Conservation (phyloP, 1,140 invertebrate species). For the Lordiphosa clarofinis region DNA sequence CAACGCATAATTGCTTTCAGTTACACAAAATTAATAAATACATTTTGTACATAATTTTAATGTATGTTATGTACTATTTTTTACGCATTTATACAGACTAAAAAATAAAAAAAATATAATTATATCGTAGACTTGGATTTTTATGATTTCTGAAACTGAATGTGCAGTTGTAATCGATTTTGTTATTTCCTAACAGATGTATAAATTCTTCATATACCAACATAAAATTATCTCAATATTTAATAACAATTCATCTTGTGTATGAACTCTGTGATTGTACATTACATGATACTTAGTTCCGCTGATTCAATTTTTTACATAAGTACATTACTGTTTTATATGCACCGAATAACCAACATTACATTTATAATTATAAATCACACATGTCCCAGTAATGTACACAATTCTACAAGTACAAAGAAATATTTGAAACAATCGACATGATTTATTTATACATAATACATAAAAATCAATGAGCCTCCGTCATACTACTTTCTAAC, state of each 20-base stretch:
- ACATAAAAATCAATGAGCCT: no score
- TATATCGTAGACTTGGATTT: conserved; percentile 35
- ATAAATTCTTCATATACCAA: conserved; percentile 17
- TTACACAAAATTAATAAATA: conserved; percentile 20
- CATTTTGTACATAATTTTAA: conserved; percentile 44
- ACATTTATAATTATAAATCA: conserved; percentile 10
- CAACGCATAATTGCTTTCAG: conserved; percentile 23
- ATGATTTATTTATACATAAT: no score
- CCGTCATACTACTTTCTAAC: not conserved
- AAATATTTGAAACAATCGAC: no score
- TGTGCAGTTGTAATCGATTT: conserved; percentile 22
- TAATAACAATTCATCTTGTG: conserved; percentile 10
- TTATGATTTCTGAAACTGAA: conserved; percentile 25
- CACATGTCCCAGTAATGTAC: conserved; percentile 8
- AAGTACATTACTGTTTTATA: conserved; percentile 2
- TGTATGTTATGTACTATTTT: conserved; percentile 35
- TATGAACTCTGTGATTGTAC: conserved; percentile 10
- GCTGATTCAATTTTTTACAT: conserved; percentile 9
- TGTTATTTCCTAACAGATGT: conserved; percentile 18
- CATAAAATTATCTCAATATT: conserved; percentile 23
- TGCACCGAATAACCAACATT: conserved; percentile 13
- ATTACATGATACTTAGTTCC: conserved; percentile 12
- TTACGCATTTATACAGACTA: conserved; percentile 25
- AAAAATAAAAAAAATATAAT: conserved; percentile 25
- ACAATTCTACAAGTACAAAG: not conserved